Percentiles rank a stretch among this genome's conserved stretches.
phyloP scores from a whole-genome alignment of 2,797 vertebrate species.

The Manis pentadactyla region DNA sequence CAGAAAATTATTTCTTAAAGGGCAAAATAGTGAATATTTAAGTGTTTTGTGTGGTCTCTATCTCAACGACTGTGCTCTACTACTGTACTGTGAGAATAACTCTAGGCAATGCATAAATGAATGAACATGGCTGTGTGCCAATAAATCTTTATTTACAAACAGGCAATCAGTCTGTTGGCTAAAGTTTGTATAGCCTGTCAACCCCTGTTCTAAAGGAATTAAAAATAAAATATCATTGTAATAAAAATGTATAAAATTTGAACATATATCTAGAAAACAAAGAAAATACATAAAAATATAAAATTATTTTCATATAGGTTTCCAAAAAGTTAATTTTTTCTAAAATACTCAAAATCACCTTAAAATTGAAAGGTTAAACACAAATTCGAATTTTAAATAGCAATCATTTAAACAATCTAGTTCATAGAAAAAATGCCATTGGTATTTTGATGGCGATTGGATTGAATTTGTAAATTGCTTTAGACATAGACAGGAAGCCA shows the following conservation, averaged over 20 bases:
- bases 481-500: neutral
- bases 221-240: conserved; percentile 27
- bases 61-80: neutral
- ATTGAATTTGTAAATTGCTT: too few species aligned
- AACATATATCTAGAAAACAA: neutral
- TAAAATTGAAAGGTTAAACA: neutral
- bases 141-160: neutral
- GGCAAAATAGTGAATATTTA: neutral
- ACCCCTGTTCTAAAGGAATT: neutral
- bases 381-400: conserved; percentile 7
- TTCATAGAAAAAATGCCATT: too few species aligned
- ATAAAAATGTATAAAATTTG: neutral
- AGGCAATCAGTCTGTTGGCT: neutral
- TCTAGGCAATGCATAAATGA: neutral
- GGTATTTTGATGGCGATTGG: too few species aligned
- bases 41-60: neutral
- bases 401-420: conserved; percentile 6
- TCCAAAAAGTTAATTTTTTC: neutral
- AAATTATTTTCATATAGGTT: neutral
- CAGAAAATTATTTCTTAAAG: neutral
- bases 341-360: neutral
- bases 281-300: neutral
- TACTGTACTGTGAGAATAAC: neutral
- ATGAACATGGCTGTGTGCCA: neutral
- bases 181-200: neutral